Percentiles rank a stretch among this genome's conserved stretches.
Conservation (phyloP, 2,888 invertebrate species). For the Agriotes lineatus region DNA sequence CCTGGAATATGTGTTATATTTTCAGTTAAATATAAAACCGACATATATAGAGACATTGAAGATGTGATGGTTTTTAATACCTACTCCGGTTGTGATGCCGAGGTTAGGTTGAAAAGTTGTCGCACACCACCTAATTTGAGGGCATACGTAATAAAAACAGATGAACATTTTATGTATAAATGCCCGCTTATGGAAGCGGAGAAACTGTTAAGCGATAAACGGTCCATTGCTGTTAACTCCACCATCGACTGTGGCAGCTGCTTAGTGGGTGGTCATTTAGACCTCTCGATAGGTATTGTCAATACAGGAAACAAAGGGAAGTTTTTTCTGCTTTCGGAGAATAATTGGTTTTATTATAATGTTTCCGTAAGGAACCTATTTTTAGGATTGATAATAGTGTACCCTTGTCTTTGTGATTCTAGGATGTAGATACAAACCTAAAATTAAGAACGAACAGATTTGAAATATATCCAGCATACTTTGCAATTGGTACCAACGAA, state of each 20-base stretch:
- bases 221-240: conserved; percentile 57
- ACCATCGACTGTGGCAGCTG: conserved; percentile 65
- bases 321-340: conserved; percentile 66
- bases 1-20: conserved; percentile 64
- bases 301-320: conserved; percentile 63
- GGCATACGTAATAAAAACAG: conserved; percentile 54
- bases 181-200: background rate
- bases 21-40: conserved; percentile 59
- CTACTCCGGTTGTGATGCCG: conserved; percentile 55
- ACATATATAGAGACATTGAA: conserved; percentile 56
- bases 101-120: conserved; percentile 56
- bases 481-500: conserved; percentile 60
- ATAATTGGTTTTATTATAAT: conserved; percentile 63
- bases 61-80: conserved; percentile 60
- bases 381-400: no score
- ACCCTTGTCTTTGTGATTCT: no score
- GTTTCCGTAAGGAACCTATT: conserved; percentile 63
- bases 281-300: conserved; percentile 56
- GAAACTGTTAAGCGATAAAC: conserved; percentile 32
- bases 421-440: conserved; percentile 49
- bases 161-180: conserved; percentile 26
- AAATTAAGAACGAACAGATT: conserved; percentile 59
- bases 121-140: conserved; percentile 62
- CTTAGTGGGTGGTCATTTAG: conserved; percentile 61
- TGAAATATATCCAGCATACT: conserved; percentile 64